Evolutionary conservation across 1,140 invertebrate species (phyloP).

Genomic region (Philaenus spumarius): DNA sequence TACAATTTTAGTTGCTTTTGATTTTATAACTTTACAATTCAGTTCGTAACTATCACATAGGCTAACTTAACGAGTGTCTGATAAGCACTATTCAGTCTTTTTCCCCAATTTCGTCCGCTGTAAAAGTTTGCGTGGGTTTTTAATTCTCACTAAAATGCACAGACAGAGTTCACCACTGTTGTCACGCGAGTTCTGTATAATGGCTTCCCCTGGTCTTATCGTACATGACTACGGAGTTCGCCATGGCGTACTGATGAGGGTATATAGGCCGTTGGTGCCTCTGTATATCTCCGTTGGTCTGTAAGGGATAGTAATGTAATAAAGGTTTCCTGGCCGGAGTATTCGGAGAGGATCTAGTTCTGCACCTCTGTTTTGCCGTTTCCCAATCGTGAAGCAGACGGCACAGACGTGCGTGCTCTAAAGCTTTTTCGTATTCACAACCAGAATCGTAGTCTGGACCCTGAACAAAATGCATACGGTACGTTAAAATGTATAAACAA

Average conservation of each 20-base stretch:
- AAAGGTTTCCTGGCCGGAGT: neutral
- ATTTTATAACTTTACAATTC: too few species aligned
- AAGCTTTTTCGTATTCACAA: slow-evolving; percentile 25
- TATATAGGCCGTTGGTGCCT: slow-evolving; percentile 2
- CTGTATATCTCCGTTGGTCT: neutral
- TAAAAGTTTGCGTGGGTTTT: too few species aligned
- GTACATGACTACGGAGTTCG: slow-evolving; percentile 27
- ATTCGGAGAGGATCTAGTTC: slow-evolving; percentile 11
- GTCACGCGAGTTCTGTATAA: slow-evolving; percentile 30
- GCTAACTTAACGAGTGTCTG: too few species aligned
- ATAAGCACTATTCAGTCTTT: too few species aligned
- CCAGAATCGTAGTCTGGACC: slow-evolving; percentile 27
- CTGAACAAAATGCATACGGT: slow-evolving; percentile 17
- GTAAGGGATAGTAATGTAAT: neutral
- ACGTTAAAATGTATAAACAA: too few species aligned
- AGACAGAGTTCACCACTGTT: neutral
- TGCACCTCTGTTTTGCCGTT: slow-evolving; percentile 22
- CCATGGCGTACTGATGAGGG: slow-evolving; percentile 12
- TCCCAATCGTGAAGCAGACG: slow-evolving; percentile 27
- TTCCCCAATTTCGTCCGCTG: too few species aligned
- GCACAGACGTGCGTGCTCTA: slow-evolving; percentile 24
- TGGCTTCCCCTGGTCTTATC: slow-evolving; percentile 24
- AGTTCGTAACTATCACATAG: too few species aligned
- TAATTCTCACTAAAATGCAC: too few species aligned
- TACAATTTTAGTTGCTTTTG: too few species aligned